A percentile compares a stretch with the other conserved stretches of the same genome.
phyloP scores from a whole-genome alignment of 2,888 invertebrate species.

The Hedya salicella region DNA sequence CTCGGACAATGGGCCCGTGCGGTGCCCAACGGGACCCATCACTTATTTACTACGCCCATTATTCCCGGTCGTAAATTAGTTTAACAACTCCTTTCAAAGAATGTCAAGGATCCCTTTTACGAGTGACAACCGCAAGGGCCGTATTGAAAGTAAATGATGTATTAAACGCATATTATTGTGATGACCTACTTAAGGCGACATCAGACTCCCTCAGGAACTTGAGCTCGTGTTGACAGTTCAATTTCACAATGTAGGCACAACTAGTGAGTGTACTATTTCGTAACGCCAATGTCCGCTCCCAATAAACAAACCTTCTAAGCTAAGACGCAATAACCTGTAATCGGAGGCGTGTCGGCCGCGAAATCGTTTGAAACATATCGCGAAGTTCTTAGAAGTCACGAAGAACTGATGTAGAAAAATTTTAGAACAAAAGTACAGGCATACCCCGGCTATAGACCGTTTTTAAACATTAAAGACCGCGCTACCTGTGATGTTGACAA shows the following conservation, averaged over 20 bases:
- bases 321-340: constrained; percentile 62
- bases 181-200: constrained; percentile 34
- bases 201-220: constrained; percentile 19
- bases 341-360: constrained; percentile 57
- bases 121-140: constrained; percentile 55
- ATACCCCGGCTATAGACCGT: too few species aligned
- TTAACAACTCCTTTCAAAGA: constrained; percentile 61
- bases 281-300: constrained; percentile 34
- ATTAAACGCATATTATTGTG: constrained; percentile 18
- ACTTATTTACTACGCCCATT: constrained; percentile 60
- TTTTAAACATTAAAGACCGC: neutral
- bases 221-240: constrained; percentile 33
- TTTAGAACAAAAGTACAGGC: constrained; percentile 13
- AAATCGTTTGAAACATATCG: constrained; percentile 57
- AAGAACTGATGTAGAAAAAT: constrained; percentile 50
- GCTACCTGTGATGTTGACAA: neutral
- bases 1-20: constrained; percentile 67
- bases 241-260: constrained; percentile 12
- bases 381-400: constrained; percentile 66
- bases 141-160: constrained; percentile 35
- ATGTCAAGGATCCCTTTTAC: constrained; percentile 64
- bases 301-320: constrained; percentile 35
- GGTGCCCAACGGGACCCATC: constrained; percentile 60
- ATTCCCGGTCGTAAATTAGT: constrained; percentile 65
- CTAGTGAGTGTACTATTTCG: constrained; percentile 18